Evolutionary conservation across 2,113 vertebrate genomes (phyloP).

Genomic region (Epinephelus fuscoguttatus): DNA sequence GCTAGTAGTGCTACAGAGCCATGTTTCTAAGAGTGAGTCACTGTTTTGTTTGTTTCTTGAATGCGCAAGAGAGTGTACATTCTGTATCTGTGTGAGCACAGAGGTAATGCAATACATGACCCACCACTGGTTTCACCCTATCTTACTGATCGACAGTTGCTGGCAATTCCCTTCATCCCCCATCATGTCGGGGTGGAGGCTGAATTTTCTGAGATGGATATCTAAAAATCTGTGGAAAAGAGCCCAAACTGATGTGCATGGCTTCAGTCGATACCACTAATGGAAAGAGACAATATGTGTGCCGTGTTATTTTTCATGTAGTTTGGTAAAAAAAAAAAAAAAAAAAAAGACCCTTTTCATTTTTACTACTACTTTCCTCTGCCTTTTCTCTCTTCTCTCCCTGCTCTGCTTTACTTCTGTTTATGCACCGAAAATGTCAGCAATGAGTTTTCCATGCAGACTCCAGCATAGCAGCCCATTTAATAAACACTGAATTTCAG

Average conservation of each 20-base stretch:
- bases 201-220: not conserved
- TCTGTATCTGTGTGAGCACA: too few species aligned
- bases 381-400: not conserved
- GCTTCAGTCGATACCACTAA: not conserved
- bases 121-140: too few species aligned
- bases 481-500: conserved; percentile 52
- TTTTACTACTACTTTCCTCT: not conserved
- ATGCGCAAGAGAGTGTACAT: too few species aligned
- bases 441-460: conserved; percentile 53
- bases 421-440: conserved; percentile 22
- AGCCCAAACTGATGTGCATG: not conserved
- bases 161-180: not conserved
- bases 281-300: not conserved
- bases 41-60: too few species aligned
- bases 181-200: too few species aligned
- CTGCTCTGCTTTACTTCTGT: conserved; percentile 1
- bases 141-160: too few species aligned
- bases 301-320: not conserved
- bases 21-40: not conserved
- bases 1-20: not conserved
- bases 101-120: too few species aligned
- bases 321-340: not conserved
- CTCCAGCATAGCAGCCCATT: conserved; percentile 36
- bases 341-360: not conserved
- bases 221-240: not conserved